A percentile compares a stretch with the other conserved stretches of the same genome.
phyloP scores from a whole-genome alignment of 2,888 invertebrate species.

The Rhogogaster chlorosoma region DNA sequence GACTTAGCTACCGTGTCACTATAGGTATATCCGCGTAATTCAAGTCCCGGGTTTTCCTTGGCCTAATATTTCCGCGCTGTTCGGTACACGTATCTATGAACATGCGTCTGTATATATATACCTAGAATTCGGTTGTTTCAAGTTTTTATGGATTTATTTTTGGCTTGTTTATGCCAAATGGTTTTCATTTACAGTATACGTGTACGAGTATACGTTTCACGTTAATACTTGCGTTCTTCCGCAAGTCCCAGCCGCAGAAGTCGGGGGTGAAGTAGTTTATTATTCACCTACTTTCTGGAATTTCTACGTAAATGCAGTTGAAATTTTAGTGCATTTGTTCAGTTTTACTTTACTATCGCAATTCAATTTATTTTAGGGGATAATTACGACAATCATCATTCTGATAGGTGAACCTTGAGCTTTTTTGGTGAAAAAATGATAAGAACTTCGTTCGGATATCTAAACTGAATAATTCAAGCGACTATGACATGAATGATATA shows the following conservation, averaged over 20 bases:
- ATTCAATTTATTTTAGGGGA: background rate
- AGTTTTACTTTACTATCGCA: background rate
- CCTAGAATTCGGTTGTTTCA: background rate
- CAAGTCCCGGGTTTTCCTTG: background rate
- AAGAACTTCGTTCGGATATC: background rate
- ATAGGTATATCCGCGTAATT: conserved; percentile 13
- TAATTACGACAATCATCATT: too few species aligned
- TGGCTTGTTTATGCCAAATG: background rate
- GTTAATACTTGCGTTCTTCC: background rate
- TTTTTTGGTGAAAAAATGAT: background rate
- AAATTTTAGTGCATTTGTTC: background rate
- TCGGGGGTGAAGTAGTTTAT: background rate
- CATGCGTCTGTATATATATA: background rate
- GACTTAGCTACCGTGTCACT: conserved; percentile 20
- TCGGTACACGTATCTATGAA: background rate
- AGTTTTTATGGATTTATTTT: background rate
- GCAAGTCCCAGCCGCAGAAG: background rate
- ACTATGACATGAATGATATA: background rate
- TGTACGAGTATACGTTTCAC: background rate
- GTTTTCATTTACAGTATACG: background rate
- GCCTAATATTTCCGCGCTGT: conserved; percentile 2
- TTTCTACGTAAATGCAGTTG: background rate
- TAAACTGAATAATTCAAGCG: background rate
- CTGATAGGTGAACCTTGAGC: background rate
- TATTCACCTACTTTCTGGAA: background rate